Evolutionary conservation across 2,888 invertebrate genomes (phyloP).

Genomic region (Oligia latruncula): DNA sequence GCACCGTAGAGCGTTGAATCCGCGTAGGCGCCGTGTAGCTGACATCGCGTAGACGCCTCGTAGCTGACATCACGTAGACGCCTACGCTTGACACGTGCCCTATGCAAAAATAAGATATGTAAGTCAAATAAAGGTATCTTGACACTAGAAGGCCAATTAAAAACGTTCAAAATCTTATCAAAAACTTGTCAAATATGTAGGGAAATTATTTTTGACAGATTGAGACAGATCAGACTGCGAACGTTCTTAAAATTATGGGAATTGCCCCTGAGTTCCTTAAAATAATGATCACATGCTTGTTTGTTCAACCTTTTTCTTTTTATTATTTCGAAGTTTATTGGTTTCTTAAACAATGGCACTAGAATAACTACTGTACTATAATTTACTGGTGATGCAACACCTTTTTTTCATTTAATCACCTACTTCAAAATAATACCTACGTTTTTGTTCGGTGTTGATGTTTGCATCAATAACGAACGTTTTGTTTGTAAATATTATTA

Average conservation of each 20-base stretch:
- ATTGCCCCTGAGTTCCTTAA: not conserved
- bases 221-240: too few relatives aligned
- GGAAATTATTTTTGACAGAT: too few relatives aligned
- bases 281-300: too few relatives aligned
- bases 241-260: too few relatives aligned
- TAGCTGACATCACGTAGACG: not conserved
- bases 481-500: slow-evolving; percentile 9
- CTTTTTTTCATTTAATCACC: not conserved
- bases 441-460: not conserved
- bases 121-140: not conserved
- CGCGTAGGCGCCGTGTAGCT: not conserved
- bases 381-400: not conserved
- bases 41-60: not conserved
- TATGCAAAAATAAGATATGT: not conserved
- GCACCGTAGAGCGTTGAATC: not conserved
- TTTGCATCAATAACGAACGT: not conserved
- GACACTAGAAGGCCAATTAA: too few relatives aligned
- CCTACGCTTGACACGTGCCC: not conserved
- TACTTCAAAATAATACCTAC: not conserved
- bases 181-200: too few relatives aligned
- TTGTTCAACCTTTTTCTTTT: not conserved
- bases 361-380: not conserved
- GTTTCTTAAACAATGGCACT: not conserved
- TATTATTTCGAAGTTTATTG: not conserved
- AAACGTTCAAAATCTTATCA: too few relatives aligned